Conservation (phyloP, 2,888 invertebrate species). For the Apantesis nais region DNA sequence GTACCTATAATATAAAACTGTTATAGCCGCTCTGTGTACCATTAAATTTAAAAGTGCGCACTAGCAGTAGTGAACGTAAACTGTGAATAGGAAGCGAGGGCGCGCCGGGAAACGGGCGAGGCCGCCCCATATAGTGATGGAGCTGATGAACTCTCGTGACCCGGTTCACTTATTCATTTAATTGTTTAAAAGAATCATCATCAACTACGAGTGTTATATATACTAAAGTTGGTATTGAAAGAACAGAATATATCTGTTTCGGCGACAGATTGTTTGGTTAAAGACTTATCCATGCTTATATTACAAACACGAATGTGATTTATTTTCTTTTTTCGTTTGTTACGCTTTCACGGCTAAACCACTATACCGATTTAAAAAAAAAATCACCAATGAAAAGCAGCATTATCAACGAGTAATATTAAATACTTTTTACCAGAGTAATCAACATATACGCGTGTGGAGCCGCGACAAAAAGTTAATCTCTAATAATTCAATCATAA, state of each 20-base stretch:
- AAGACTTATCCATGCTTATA: no score
- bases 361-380: no score
- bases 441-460: no score
- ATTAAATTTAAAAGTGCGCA: constrained; percentile 15
- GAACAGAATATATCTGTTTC: background rate
- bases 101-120: constrained; percentile 48
- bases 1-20: background rate
- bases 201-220: background rate
- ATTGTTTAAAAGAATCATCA: constrained; percentile 9
- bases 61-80: constrained; percentile 25
- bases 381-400: no score
- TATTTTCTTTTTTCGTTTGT: no score
- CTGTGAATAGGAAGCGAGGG: constrained; percentile 46
- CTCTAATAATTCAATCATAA: no score
- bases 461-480: no score
- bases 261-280: no score
- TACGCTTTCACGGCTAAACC: no score
- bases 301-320: no score
- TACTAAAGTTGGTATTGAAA: background rate
- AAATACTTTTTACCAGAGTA: no score
- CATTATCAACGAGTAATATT: no score
- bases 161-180: constrained; percentile 27
- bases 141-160: constrained; percentile 41
- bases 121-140: constrained; percentile 42
- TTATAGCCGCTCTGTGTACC: background rate